Evolutionary conservation across 2,888 invertebrate species (phyloP), one percentile per base, ranked within the genome.

Genomic region (Tubiluchus corallicola): DNA sequence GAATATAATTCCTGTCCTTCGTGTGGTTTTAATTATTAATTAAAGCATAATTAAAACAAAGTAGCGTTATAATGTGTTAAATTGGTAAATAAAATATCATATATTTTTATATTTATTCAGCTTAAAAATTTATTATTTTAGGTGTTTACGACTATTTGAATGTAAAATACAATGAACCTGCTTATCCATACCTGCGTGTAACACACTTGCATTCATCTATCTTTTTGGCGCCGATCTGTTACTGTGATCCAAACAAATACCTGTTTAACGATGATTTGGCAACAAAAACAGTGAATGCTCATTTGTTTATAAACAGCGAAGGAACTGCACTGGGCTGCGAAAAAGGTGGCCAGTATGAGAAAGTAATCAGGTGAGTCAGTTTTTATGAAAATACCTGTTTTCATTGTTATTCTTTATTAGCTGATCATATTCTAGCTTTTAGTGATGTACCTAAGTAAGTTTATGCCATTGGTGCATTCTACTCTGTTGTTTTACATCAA

Each of bases 171-270:
- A 53, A 56, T 21, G 43, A 47, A 18, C 37, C 43, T 19, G 46
- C 42, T 21, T 48, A 48, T 37, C 44, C 42, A 5, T 58, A 58
- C 3, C 53, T 65, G 21, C 48, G 62, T 19, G 59, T 65, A n/a
- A 57, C 63, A 5, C 59, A 63, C 48, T 54, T 59, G 15, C 58
- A 63, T 51, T 65, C 64, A 15, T 61, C 61, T 9, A 64, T 65
- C 39, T 64, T 65, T 48, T 54, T 63, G 29, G 61, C 64, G 2
- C 63, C 65, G 2, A 62, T 60, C 50, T 57, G 62, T 16, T 59
- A 65, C 52, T 65, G 65, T 52, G 64, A 65, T 47, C 63, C 64
- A 2, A 64, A 60, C 46, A 53, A 56, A 18, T 65, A 65, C 47
- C 59, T 63, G 46, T 65, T 63, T 50, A 59, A 65, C 51, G 64